These are phyloP conservation scores for Calameuta pallipes DNA, from an alignment of 2,888 invertebrate species.

Conservation along the genomic window DNA sequence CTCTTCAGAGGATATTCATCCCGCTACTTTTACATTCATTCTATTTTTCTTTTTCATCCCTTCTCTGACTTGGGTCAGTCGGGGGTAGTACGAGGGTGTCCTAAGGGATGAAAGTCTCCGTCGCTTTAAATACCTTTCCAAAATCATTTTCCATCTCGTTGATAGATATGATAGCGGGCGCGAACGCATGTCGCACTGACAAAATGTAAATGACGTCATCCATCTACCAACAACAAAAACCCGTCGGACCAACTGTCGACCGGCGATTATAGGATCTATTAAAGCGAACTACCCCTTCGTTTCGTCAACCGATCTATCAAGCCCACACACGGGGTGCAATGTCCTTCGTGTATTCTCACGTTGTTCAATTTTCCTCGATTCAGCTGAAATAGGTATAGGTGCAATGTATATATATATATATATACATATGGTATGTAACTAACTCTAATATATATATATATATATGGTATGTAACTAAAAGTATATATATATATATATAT, in stretches of 20 bases:
- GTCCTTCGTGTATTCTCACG: constrained; percentile 17
- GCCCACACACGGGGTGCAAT: constrained; percentile 42
- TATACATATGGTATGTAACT: no score
- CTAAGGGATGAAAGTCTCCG: neutral
- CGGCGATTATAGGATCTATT: constrained; percentile 66
- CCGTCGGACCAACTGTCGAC: constrained; percentile 64
- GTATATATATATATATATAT: no score
- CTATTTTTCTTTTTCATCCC: constrained; percentile 12
- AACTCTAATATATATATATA: neutral
- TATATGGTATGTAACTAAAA: neutral
- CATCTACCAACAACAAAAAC: constrained; percentile 65
- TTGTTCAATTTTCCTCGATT: constrained; percentile 20
- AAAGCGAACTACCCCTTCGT: constrained; percentile 66
- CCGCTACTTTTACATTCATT: constrained; percentile 13
- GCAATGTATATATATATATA: neutral
- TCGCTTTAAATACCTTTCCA: neutral
- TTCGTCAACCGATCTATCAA: constrained; percentile 65
- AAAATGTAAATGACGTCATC: constrained; percentile 67
- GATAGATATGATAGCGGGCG: constrained; percentile 65
- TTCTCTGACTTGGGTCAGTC: neutral
- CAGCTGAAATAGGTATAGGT: constrained; percentile 8
- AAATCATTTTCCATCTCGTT: constrained; percentile 23
- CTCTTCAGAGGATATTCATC: neutral
- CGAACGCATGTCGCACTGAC: constrained; percentile 65
- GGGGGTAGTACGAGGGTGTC: neutral